Evolutionary conservation across 53 echinoderm and acorn worm species (phyloP).

Genomic region (Mesocentrotus franciscanus): DNA sequence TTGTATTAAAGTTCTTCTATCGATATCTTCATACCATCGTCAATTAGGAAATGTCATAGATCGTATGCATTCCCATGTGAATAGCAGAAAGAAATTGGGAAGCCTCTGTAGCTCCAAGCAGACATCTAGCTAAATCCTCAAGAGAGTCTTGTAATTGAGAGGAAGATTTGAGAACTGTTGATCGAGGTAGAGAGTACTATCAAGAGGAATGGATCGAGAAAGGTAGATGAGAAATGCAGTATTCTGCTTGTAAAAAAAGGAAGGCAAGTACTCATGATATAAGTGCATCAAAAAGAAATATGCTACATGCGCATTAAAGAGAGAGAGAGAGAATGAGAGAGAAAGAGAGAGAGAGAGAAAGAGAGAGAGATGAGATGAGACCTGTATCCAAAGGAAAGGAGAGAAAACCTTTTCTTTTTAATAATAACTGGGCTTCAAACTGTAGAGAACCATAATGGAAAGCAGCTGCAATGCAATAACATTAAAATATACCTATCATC

Average conservation of each 20-base stretch:
- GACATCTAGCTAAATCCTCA: background rate
- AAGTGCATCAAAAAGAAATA: background rate
- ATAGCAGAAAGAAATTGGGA: background rate
- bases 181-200: background rate
- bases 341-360: too few relatives aligned
- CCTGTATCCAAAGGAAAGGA: too few relatives aligned
- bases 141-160: constrained; percentile 5
- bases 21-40: background rate
- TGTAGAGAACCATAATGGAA: too few relatives aligned
- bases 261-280: background rate
- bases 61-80: background rate
- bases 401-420: too few relatives aligned
- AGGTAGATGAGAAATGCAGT: background rate
- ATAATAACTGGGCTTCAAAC: too few relatives aligned
- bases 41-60: constrained; percentile 37
- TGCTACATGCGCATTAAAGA: too few relatives aligned
- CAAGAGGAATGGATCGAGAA: background rate
- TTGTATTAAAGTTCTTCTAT: too few relatives aligned
- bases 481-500: too few relatives aligned
- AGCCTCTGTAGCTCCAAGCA: background rate
- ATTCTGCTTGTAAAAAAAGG: background rate
- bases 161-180: background rate
- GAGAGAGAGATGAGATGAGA: too few relatives aligned
- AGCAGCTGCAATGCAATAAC: too few relatives aligned
- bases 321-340: too few relatives aligned